phyloP scores from a whole-genome alignment of 1,140 invertebrate species.

The Caenorhabditis elegans region WBcel235 BX284605.5:12334001-12334500 shows the following conservation, averaged over 20 bases:
- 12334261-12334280: no score
- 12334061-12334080: background rate
- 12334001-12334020: background rate
- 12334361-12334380: no score
- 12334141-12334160: background rate
- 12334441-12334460: no score
- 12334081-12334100: conserved; percentile 30
- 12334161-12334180: background rate
- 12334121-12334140: conserved; percentile 18
- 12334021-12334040: background rate
- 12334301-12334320: background rate
- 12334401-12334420: no score
- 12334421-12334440: no score
- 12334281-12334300: no score
- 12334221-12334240: no score
- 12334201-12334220: no score
- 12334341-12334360: background rate
- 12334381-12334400: no score
- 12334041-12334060: background rate
- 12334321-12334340: background rate
- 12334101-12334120: conserved; percentile 17
- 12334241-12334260: no score
- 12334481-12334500: background rate
- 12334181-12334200: no score
- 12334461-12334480: no score